These are phyloP conservation scores for Calcarius ornatus DNA, from an alignment of 2,113 vertebrate species.

Conservation along the genomic window DNA sequence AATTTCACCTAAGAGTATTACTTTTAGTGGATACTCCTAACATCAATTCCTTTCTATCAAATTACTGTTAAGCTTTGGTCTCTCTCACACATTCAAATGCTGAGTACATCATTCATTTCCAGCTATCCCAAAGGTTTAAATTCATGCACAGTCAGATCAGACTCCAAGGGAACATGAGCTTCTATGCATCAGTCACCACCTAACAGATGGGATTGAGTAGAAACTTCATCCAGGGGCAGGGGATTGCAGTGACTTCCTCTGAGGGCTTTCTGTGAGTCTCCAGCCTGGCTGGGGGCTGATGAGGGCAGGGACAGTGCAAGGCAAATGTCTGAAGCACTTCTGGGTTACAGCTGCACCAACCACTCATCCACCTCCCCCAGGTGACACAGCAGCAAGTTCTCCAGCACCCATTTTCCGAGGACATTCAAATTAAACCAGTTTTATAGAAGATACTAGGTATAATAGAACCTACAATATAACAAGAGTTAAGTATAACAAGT, in stretches of 20 bases:
- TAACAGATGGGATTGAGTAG: constrained; percentile 9
- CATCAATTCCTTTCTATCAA: background rate
- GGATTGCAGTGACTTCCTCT: background rate
- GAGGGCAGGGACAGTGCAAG: background rate
- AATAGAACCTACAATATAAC: background rate
- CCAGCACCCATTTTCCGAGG: background rate
- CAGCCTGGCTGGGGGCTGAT: background rate
- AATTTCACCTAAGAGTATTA: background rate
- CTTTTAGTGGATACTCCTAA: background rate
- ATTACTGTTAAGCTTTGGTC: background rate
- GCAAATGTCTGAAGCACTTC: background rate
- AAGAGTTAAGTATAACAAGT: background rate
- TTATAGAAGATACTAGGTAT: background rate
- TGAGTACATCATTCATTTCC: background rate
- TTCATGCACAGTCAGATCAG: background rate
- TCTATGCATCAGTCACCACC: constrained; percentile 27
- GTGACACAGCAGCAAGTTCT: background rate
- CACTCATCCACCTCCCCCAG: background rate
- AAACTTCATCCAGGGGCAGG: background rate
- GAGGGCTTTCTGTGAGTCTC: background rate
- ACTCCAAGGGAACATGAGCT: background rate
- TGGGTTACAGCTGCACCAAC: background rate
- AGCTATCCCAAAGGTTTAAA: background rate
- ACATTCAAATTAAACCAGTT: background rate
- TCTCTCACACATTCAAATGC: background rate